These are phyloP conservation scores for Macropus fuliginosus DNA, from an alignment of 2,797 vertebrate genomes.

Conservation along the genomic window DNA sequence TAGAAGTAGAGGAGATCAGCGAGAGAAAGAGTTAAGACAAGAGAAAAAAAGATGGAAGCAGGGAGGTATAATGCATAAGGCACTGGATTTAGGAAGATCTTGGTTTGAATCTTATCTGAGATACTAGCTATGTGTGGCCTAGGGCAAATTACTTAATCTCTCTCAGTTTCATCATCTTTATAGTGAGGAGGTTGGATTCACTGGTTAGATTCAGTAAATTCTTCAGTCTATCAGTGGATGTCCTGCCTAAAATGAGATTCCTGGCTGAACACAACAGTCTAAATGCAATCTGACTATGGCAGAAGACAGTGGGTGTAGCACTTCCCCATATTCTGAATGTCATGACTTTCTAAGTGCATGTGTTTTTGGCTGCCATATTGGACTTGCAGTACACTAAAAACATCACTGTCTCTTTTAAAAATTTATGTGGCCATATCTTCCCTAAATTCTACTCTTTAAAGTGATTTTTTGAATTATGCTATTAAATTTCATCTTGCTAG, in stretches of 20 bases:
- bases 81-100: neutral
- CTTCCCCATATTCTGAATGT: neutral
- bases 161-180: neutral
- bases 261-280: neutral
- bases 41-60: neutral
- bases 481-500: neutral
- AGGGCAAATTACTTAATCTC: slow-evolving; percentile 11
- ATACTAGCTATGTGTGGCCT: neutral
- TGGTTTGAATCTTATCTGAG: neutral
- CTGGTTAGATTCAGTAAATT: neutral
- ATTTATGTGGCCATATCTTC: neutral
- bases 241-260: neutral
- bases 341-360: neutral
- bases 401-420: neutral
- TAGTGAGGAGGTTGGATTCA: slow-evolving; percentile 1
- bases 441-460: neutral
- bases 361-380: neutral
- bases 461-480: neutral
- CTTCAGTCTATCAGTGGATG: neutral
- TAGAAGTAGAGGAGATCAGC: neutral
- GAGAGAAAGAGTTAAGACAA: neutral
- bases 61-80: neutral
- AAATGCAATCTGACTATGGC: neutral
- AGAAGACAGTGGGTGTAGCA: neutral
- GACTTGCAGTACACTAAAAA: neutral